Conservation (phyloP, 2,113 vertebrate species). For the Apistogramma diplotaenia region DNA sequence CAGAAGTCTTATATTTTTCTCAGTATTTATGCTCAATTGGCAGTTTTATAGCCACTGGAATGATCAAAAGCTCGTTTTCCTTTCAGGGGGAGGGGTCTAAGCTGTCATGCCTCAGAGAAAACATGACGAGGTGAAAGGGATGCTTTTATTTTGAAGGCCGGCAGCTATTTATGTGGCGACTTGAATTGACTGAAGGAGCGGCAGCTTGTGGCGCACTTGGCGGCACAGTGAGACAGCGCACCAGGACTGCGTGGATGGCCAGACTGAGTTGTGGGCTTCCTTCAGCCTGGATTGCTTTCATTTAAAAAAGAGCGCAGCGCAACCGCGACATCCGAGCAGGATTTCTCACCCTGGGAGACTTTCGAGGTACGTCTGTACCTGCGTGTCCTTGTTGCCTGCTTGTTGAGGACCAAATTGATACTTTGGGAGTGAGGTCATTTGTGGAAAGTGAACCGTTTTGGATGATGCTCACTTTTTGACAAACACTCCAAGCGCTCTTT, state of each 20-base stretch:
- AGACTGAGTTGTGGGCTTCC: slow-evolving; percentile 2
- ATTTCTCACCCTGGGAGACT: slow-evolving; percentile 14
- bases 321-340: not conserved
- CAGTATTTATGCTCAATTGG: not conserved
- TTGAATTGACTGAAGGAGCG: slow-evolving; percentile 7
- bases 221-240: not conserved
- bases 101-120: not conserved
- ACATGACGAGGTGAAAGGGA: not conserved
- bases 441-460: not conserved
- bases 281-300: slow-evolving; percentile 4
- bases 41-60: not conserved
- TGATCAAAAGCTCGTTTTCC: not conserved
- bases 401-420: not conserved
- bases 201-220: slow-evolving; percentile 52
- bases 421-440: not conserved
- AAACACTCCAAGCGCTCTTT: not conserved
- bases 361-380: slow-evolving; percentile 32
- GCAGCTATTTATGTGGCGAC: not conserved
- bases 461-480: not conserved
- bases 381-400: not conserved
- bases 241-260: not conserved
- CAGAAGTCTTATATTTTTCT: not conserved
- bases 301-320: not conserved
- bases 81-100: not conserved
- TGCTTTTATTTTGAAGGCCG: slow-evolving; percentile 53